phyloP scores from a whole-genome alignment of 37 sponge, comb jelly and placozoan species.

The Crambe crambe region DNA sequence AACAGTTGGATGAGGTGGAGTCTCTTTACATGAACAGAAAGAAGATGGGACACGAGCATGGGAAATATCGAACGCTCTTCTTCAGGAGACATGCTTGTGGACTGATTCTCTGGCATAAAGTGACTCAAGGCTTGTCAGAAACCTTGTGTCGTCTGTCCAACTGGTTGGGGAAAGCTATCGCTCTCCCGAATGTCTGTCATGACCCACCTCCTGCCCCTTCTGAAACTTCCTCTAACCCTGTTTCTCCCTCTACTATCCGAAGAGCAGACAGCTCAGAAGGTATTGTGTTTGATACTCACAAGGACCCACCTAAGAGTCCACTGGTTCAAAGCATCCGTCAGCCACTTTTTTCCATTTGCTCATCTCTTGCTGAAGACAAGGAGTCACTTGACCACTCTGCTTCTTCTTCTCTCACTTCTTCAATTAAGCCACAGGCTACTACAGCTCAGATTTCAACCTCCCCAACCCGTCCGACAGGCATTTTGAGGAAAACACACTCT shows the following conservation, averaged over 20 bases:
- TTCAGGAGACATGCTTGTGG: conserved; percentile 52
- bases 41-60: conserved; percentile 44
- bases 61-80: conserved; percentile 23
- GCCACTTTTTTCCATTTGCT: neutral
- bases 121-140: conserved; percentile 39
- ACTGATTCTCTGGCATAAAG: conserved; percentile 65
- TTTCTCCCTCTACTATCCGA: neutral
- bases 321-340: neutral
- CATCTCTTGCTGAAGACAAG: neutral
- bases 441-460: neutral
- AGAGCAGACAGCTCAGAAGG: neutral
- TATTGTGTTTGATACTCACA: neutral
- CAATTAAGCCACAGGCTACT: neutral
- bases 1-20: conserved; percentile 47
- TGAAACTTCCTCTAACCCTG: neutral
- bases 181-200: neutral
- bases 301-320: neutral
- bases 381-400: neutral
- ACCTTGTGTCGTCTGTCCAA: conserved; percentile 33
- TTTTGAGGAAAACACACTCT: too few species aligned
- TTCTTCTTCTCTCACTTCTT: neutral
- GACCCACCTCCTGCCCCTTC: neutral
- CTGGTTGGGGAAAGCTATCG: conserved; percentile 40
- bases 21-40: conserved; percentile 24
- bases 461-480: too few species aligned